These are phyloP conservation scores for Botia almorhae DNA, from an alignment of 2,797 vertebrate genomes.

Conservation along the genomic window DNA sequence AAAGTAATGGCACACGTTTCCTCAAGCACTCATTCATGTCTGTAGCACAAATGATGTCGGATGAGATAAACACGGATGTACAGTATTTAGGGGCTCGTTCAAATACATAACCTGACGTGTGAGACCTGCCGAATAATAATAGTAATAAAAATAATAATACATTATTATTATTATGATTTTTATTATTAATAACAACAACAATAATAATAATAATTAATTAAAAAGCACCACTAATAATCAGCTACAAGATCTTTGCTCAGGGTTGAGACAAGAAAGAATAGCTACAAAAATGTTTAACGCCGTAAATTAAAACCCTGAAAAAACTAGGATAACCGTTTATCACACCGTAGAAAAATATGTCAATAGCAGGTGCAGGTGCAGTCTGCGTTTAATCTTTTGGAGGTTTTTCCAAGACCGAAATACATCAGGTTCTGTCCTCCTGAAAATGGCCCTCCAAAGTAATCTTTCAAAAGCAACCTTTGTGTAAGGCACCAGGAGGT, in stretches of 20 bases:
- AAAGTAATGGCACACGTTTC: not conserved
- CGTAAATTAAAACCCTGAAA: slow-evolving; percentile 26
- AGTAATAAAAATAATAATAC: too few species aligned
- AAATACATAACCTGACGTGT: not conserved
- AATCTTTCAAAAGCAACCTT: slow-evolving; percentile 52
- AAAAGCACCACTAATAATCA: too few species aligned
- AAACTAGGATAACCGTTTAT: slow-evolving; percentile 39
- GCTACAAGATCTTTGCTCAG: too few species aligned
- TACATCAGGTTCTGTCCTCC: slow-evolving; percentile 27
- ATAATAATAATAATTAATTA: too few species aligned
- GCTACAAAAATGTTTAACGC: not conserved
- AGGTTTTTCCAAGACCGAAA: slow-evolving; percentile 39
- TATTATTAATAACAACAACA: too few species aligned
- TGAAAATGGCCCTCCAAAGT: slow-evolving; percentile 31
- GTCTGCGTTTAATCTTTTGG: slow-evolving; percentile 36
- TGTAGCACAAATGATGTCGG: not conserved
- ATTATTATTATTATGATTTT: too few species aligned
- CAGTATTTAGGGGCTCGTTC: slow-evolving; percentile 7
- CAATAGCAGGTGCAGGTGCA: slow-evolving; percentile 46
- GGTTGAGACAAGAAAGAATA: not conserved
- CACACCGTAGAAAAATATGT: slow-evolving; percentile 34
- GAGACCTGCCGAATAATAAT: too few species aligned
- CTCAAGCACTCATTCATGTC: not conserved
- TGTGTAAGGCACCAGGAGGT: slow-evolving; percentile 32
- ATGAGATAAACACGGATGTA: not conserved